These are phyloP conservation scores for Sturnira hondurensis DNA, from an alignment of 2,113 vertebrate species.

Conservation along the genomic window DNA sequence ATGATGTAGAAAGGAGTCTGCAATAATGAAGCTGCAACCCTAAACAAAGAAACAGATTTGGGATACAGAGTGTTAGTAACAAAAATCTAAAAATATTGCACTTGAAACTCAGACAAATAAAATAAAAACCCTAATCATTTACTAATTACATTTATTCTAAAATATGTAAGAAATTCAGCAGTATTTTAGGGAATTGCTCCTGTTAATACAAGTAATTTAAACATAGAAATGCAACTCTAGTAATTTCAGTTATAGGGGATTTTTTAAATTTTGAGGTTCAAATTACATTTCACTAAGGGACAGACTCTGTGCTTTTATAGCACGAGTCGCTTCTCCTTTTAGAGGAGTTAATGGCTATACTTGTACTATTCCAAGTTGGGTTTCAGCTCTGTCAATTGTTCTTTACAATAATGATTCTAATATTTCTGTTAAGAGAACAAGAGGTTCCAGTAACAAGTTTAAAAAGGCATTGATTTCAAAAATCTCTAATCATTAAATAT, in stretches of 20 bases:
- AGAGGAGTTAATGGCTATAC: not conserved
- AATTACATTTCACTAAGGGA: not conserved
- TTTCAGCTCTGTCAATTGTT: not conserved
- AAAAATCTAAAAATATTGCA: not conserved
- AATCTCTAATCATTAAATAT: not conserved
- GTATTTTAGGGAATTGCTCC: not conserved
- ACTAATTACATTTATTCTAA: not conserved
- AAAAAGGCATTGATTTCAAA: not conserved
- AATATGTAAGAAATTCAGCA: not conserved
- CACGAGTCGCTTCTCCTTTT: not conserved
- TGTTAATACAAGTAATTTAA: not conserved
- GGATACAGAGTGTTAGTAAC: conserved; percentile 20
- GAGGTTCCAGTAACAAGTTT: not conserved
- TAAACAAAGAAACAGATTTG: conserved; percentile 72
- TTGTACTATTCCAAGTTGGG: not conserved
- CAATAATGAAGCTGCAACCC: conserved; percentile 93
- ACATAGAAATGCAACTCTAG: not conserved
- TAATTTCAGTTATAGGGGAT: not conserved
- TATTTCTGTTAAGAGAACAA: not conserved
- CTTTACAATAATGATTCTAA: not conserved
- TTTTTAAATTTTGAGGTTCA: not conserved
- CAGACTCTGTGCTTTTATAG: not conserved
- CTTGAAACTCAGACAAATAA: not conserved
- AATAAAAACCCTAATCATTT: not conserved
- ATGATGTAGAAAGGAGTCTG: conserved; percentile 94